Base-by-base conservation (phyloP, 2,888 invertebrate species). In the Spodoptera exigua region DNA sequence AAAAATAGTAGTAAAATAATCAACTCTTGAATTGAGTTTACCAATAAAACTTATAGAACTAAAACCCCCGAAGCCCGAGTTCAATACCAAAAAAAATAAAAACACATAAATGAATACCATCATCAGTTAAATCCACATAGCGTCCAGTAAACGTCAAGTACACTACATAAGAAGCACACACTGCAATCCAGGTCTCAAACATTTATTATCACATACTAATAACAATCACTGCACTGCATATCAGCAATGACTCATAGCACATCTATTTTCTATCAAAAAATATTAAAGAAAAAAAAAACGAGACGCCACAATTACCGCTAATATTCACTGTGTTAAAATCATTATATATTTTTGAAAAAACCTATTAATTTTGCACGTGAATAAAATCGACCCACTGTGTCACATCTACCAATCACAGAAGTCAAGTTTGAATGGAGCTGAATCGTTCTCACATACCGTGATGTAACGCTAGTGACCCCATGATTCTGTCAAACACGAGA, bases 101-200 rank as follows among this genome's bases (percentile, higher is more conserved):
- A n/a, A n/a, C n/a, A 10, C 11, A 12, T 18, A 39, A 27, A 27
- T 18, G 54, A 55, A 80, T 86, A 89, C 89, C 92, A 82, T 89
- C 86, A 70, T 92, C 88, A 44, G 77, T 85, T 53, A 89, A 81
- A 65, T 90, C 87, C 77, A 84, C 83, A 84, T 84, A 88, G 17
- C 87, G 82, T 54, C 87, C 89, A 79, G 72, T 79, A 65, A 82
- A 82, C 74, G 90, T 51, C 65, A 87, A 70, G 74, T 83, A 87
- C 43, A 87, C 79, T 79, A 80, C 77, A 73, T 88, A 89, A 39
- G 83, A 80, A 21, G 81, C 76, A 61, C 84, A 86, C 59, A 89
- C 70, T 53, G 77, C 81, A 54, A 89, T 62, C 85, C 89, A 88
- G 66, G 83, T 84, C 74, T 89, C 87, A 78, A 90, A 89, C 84